Evolutionary conservation across 2,113 vertebrate species (phyloP), one percentile per base, ranked within the genome.

Genomic region (Conger conger): DNA sequence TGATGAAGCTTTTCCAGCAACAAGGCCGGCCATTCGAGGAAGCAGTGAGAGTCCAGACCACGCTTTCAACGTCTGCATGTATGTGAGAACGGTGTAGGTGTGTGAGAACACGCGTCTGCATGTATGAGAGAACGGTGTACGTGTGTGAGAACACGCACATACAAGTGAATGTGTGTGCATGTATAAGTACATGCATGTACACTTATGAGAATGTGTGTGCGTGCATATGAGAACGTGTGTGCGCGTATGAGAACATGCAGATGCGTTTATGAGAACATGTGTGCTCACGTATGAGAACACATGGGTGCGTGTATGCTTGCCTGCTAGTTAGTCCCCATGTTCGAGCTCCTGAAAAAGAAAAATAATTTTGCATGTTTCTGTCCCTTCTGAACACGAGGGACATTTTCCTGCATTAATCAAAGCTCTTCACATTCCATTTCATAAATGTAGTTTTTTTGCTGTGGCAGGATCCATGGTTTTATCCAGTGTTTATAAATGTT

Each of bases 1-100:
- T 81, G 87, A 85, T 76, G 76, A 45, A 76, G 63, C 23, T 83
- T 37, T 80, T 53, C 27, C 45, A 37, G 53, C 83, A 8, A 23
- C 42, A 23, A 13, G 79, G 60, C 77, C 45, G 54, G 63, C 45
- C 35, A 60, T 77, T 60, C 81, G 79, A 30, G 53, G 33, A 11
- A 20, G 38, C 37, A 4, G 76, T 4, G 37, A 23, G 18, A 18
- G 27, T 40, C 5, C 30, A 11, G 79, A 63, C 54, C 3, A 79
- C 79, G 33, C 35, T 18, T 54, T 82, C 11, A 35, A 36, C 45
- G n/a, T 53, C 37, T 83, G 81, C 37, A 35, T 23, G 37, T 35
- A 13, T 40, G 78, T 13, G 36, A 33, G 45, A 13, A 35, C 18
- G 27, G 79, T 16, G 27, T 5, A n/a, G n/a, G n/a, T 6, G 45